Conservation (phyloP, 2,113 vertebrate species). For the Pycnonotus jocosus region DNA sequence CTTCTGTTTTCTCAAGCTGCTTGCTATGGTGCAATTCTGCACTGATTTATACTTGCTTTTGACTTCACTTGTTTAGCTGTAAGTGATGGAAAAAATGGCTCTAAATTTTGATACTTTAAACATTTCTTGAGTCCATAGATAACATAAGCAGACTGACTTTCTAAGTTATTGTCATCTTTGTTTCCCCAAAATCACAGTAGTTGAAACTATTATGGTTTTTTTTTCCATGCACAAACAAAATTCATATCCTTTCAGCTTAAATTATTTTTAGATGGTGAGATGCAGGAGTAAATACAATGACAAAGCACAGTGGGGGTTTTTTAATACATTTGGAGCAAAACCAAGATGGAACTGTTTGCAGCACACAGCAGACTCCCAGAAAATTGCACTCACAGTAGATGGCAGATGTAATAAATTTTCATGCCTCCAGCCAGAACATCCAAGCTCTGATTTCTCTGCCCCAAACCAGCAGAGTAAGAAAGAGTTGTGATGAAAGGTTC, state of each 20-base stretch:
- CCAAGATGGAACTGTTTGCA: conserved; percentile 50
- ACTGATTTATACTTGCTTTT: conserved; percentile 15
- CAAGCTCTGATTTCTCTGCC: neutral
- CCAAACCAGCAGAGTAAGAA: neutral
- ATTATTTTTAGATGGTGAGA: conserved; percentile 34
- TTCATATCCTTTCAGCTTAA: conserved; percentile 31
- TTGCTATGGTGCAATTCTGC: neutral
- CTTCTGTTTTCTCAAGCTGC: neutral
- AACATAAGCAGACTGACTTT: conserved; percentile 5
- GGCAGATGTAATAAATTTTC: conserved; percentile 42
- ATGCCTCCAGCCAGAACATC: conserved; percentile 2
- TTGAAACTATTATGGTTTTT: neutral
- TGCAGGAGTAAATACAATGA: conserved; percentile 19
- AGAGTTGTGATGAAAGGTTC: neutral
- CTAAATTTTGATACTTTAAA: conserved; percentile 28
- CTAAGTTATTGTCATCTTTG: conserved; percentile 21
- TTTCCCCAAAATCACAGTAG: neutral
- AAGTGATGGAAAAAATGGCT: neutral
- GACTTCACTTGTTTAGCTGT: neutral
- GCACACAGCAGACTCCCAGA: conserved; percentile 18
- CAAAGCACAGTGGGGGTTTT: conserved; percentile 40
- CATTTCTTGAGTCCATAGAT: neutral
- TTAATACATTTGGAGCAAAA: conserved; percentile 11
- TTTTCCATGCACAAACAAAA: conserved; percentile 13
- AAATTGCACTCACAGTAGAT: conserved; percentile 24